A percentile compares a stretch with the other conserved stretches of the same genome.
phyloP scores from a whole-genome alignment of 2,113 vertebrate genomes.

The Ptyas mucosa region DNA sequence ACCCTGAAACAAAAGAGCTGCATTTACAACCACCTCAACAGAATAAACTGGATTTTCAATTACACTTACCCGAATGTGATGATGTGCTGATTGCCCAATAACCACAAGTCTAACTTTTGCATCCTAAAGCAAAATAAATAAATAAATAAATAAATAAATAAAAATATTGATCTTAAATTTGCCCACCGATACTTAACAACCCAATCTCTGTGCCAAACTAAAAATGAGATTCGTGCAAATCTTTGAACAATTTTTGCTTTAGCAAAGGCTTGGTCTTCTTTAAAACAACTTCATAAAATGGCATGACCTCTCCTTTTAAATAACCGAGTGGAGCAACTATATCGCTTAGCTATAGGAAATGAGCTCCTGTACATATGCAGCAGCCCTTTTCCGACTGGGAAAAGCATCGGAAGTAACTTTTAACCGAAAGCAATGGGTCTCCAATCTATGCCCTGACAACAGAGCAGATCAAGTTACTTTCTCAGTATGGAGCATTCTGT shows the following conservation, averaged over 20 bases:
- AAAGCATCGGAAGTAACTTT: background rate
- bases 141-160: constrained; percentile 24
- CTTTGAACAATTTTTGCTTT: background rate
- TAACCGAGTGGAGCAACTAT: background rate
- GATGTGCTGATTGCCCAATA: constrained; percentile 86
- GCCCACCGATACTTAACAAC: background rate
- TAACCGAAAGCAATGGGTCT: background rate
- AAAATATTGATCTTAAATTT: constrained; percentile 7
- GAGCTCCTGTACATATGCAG: background rate
- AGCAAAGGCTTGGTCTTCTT: background rate
- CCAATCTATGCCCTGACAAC: background rate
- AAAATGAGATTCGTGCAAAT: background rate
- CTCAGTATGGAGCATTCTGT: background rate
- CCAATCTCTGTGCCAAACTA: background rate
- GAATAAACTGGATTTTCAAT: background rate
- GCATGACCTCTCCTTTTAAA: background rate
- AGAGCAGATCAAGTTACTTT: background rate
- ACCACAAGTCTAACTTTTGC: constrained; percentile 82
- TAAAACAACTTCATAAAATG: background rate
- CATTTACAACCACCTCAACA: background rate
- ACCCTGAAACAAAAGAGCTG: background rate
- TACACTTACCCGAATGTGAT: constrained; percentile 84
- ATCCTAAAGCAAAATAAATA: constrained; percentile 68
- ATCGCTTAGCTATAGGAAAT: background rate
- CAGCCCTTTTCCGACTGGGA: background rate